phyloP scores from a whole-genome alignment of 2,113 vertebrate genomes.

The Syngnathoides biaculeatus region DNA sequence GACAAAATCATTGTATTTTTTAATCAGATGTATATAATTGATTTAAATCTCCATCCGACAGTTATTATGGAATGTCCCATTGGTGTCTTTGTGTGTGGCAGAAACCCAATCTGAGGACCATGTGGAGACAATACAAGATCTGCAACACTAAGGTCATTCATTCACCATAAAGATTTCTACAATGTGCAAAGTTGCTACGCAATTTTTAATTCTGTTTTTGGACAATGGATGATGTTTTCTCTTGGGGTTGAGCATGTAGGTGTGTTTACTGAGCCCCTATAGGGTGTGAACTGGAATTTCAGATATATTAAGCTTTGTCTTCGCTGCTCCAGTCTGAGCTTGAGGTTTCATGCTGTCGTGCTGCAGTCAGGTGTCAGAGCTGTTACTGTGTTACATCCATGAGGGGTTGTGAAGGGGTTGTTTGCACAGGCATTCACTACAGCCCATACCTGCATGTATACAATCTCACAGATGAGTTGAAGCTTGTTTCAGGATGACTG shows the following conservation, averaged over 20 bases:
- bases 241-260: constrained; percentile 10
- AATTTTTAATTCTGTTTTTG: constrained; percentile 6
- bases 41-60: neutral
- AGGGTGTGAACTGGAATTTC: constrained; percentile 46
- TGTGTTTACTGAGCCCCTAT: constrained; percentile 13
- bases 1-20: no score
- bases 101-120: constrained; percentile 69
- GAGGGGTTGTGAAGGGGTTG: constrained; percentile 9
- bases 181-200: neutral
- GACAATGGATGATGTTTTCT: constrained; percentile 34
- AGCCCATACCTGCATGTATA: constrained; percentile 17
- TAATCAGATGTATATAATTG: no score
- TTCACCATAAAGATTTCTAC: neutral
- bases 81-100: constrained; percentile 24
- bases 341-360: neutral
- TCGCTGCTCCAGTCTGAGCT: neutral
- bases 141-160: constrained; percentile 76
- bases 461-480: constrained; percentile 16
- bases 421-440: constrained; percentile 18
- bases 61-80: neutral
- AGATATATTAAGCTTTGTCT: constrained; percentile 24
- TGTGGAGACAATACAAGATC: constrained; percentile 77
- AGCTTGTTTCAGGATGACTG: constrained; percentile 25
- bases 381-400: constrained; percentile 3
- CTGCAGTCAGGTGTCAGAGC: neutral